Percentiles rank a stretch among this genome's conserved stretches.
Conservation (phyloP, 2,888 invertebrate species). For the Ormyrus thymus region DNA sequence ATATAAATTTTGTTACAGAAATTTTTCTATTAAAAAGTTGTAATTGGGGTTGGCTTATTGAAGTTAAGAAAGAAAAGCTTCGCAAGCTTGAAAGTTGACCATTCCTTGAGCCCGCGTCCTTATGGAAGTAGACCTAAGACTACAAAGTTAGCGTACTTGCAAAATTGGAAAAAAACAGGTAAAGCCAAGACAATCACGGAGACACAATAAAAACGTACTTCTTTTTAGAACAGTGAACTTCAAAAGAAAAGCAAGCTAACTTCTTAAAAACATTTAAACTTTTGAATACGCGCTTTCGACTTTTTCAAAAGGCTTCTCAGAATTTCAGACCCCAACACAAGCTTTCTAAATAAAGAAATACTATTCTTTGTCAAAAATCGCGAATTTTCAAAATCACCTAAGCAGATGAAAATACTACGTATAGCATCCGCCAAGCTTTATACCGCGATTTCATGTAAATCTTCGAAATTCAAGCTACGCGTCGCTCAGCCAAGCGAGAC, state of each 20-base stretch:
- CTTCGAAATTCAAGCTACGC: too few species aligned
- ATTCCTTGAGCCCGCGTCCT: conserved; percentile 26
- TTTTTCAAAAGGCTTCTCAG: not conserved
- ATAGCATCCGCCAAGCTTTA: too few species aligned
- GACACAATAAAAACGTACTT: not conserved
- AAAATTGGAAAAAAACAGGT: conserved; percentile 25
- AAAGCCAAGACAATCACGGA: not conserved
- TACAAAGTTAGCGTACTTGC: not conserved
- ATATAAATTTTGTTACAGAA: too few species aligned
- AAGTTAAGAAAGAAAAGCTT: too few species aligned
- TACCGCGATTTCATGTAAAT: too few species aligned
- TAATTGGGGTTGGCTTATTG: not conserved
- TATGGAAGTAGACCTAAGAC: not conserved
- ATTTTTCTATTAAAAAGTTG: conserved; percentile 1
- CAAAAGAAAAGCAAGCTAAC: not conserved
- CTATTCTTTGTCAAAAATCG: too few species aligned
- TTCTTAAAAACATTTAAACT: not conserved
- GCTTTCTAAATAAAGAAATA: too few species aligned
- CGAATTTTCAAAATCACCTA: too few species aligned
- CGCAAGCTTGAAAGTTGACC: conserved; percentile 4
- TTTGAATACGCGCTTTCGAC: too few species aligned
- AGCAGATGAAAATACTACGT: too few species aligned
- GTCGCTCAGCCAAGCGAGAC: too few species aligned
- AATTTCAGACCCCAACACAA: too few species aligned
- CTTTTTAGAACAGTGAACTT: not conserved